Evolutionary conservation across 2,888 invertebrate species (phyloP).

Genomic region (Nephrotoma appendiculata): DNA sequence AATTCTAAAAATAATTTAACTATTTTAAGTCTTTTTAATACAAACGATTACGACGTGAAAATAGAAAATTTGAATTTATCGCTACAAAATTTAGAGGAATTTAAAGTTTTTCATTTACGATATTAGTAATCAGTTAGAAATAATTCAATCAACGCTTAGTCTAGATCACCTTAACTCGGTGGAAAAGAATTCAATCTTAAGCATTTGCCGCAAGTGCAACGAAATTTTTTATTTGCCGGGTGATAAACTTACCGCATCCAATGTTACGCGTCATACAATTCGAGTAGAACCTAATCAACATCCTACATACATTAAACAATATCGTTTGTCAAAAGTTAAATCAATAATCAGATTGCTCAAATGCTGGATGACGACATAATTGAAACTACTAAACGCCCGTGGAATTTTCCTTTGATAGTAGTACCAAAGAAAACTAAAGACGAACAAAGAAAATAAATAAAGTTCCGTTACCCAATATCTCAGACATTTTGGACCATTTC

Average conservation of each 20-base stretch:
- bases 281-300: background rate
- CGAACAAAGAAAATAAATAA: background rate
- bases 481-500: conserved; percentile 10
- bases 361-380: background rate
- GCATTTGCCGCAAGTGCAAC: background rate
- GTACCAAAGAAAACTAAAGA: background rate
- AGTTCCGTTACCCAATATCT: conserved; percentile 6
- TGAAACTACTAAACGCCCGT: background rate
- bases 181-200: background rate
- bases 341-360: background rate
- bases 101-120: background rate
- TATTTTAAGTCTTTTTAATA: background rate
- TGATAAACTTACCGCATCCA: background rate
- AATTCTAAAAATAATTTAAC: background rate
- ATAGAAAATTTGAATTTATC: background rate
- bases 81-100: background rate
- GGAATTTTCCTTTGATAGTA: too few relatives aligned
- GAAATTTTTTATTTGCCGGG: too few relatives aligned
- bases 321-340: background rate
- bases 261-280: background rate
- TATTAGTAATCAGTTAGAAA: background rate
- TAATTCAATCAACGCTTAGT: background rate
- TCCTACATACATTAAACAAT: too few relatives aligned
- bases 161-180: background rate
- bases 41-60: background rate